These are phyloP conservation scores for Phalacrocorax brasilianus DNA, from an alignment of 2,113 vertebrate species.

Conservation along the genomic window DNA sequence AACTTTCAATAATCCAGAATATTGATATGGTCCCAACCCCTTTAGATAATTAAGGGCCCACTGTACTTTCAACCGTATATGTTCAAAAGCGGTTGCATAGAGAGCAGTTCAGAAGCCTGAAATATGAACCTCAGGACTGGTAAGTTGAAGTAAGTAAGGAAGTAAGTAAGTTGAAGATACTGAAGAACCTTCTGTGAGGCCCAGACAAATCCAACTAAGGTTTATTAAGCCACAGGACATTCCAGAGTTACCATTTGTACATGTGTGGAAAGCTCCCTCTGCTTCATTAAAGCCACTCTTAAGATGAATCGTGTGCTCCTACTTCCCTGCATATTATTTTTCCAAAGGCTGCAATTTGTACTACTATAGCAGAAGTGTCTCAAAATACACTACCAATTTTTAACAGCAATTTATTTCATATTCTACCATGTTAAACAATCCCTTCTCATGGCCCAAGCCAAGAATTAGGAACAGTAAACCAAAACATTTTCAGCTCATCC, in stretches of 20 bases:
- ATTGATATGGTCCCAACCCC: too few relatives aligned
- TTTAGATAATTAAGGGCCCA: not conserved
- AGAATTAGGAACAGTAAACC: not conserved
- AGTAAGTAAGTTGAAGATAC: not conserved
- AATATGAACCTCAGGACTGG: not conserved
- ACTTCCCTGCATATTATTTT: not conserved
- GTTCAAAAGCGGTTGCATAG: not conserved
- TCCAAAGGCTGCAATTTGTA: not conserved
- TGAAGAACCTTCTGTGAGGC: not conserved
- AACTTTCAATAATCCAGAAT: not conserved
- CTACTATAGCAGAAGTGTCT: not conserved
- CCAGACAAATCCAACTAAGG: not conserved
- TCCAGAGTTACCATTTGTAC: not conserved
- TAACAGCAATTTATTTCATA: not conserved
- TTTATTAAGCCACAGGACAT: not conserved
- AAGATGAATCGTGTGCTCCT: not conserved
- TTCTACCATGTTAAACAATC: not conserved
- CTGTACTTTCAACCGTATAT: not conserved
- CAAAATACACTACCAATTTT: not conserved
- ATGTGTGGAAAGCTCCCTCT: not conserved
- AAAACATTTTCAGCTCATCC: not conserved
- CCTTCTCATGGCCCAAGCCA: not conserved
- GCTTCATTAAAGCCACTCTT: not conserved
- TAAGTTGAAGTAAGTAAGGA: too few relatives aligned
- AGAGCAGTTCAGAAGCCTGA: not conserved